These are phyloP conservation scores for Adrianichthys oophorus DNA, from an alignment of 2,797 vertebrate species.

Conservation along the genomic window DNA sequence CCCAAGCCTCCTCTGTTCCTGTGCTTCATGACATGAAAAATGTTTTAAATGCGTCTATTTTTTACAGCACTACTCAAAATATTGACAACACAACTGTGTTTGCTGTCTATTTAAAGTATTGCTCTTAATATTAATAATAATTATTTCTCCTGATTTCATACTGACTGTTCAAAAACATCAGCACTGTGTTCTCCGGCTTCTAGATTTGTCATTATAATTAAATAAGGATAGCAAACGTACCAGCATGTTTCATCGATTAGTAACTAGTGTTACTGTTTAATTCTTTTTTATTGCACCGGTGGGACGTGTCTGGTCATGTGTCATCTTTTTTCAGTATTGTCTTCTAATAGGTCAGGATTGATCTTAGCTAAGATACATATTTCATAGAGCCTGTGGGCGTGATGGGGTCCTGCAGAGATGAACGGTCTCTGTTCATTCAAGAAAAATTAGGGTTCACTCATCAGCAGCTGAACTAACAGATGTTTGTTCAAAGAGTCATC, in stretches of 20 bases:
- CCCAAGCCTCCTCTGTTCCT: too few relatives aligned
- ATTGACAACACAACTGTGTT: slow-evolving; percentile 1
- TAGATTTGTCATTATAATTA: slow-evolving; percentile 11
- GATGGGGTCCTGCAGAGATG: slow-evolving; percentile 28
- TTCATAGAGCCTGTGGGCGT: slow-evolving; percentile 23
- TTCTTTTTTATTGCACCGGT: slow-evolving; percentile 28
- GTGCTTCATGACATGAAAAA: not conserved
- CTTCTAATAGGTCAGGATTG: slow-evolving; percentile 36
- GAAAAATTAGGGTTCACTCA: slow-evolving; percentile 19
- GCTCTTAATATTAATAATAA: not conserved
- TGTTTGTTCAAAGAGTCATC: slow-evolving; percentile 5
- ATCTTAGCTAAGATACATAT: slow-evolving; percentile 27
- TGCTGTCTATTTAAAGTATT: not conserved
- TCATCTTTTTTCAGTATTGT: slow-evolving; percentile 33
- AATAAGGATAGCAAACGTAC: slow-evolving; percentile 29
- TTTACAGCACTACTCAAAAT: not conserved
- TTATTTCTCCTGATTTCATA: slow-evolving; percentile 11
- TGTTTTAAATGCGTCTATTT: not conserved
- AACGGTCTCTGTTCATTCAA: slow-evolving; percentile 23
- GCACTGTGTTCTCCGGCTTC: slow-evolving; percentile 3
- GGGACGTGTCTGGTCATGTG: slow-evolving; percentile 17
- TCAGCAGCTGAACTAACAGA: slow-evolving; percentile 18
- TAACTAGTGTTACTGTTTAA: slow-evolving; percentile 26
- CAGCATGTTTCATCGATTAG: slow-evolving; percentile 18
- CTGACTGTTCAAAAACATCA: slow-evolving; percentile 9